phyloP scores from a whole-genome alignment of 2,888 invertebrate genomes.

The Rhagonycha lutea region DNA sequence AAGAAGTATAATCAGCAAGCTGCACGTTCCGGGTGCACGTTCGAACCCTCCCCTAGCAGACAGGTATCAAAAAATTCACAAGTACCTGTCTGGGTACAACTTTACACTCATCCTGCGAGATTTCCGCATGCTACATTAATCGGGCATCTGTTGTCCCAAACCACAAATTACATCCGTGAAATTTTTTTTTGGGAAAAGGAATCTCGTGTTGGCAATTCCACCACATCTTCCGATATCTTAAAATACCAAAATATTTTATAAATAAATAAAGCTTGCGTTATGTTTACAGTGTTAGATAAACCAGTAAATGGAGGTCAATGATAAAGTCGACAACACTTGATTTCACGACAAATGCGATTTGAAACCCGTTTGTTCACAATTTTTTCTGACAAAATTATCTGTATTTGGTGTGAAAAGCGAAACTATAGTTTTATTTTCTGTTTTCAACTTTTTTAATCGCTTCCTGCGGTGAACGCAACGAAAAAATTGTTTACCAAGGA shows the following conservation, averaged over 20 bases:
- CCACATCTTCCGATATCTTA: not conserved
- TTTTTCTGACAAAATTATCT: not conserved
- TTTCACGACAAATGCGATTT: not conserved
- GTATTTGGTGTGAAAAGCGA: not conserved
- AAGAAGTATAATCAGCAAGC: constrained; percentile 20
- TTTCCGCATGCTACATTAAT: constrained; percentile 8
- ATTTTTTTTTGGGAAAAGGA: not conserved
- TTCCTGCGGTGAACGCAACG: not conserved
- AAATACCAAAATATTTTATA: not conserved
- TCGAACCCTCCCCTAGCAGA: not conserved
- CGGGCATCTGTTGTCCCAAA: not conserved
- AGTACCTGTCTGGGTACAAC: constrained; percentile 11
- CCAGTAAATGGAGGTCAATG: not conserved
- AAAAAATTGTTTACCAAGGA: not conserved
- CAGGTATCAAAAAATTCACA: constrained; percentile 5
- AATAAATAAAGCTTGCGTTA: not conserved
- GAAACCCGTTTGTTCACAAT: not conserved
- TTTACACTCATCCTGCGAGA: constrained; percentile 1
- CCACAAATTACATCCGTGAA: not conserved
- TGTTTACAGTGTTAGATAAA: not conserved
- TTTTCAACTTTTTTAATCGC: not conserved
- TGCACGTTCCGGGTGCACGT: constrained; percentile 24
- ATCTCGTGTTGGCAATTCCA: not conserved
- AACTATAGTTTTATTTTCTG: not conserved
- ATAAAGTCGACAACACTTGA: not conserved